Evolutionary conservation across 2,113 vertebrate genomes (phyloP).

Genomic region (Sylvicapra grimmia): DNA sequence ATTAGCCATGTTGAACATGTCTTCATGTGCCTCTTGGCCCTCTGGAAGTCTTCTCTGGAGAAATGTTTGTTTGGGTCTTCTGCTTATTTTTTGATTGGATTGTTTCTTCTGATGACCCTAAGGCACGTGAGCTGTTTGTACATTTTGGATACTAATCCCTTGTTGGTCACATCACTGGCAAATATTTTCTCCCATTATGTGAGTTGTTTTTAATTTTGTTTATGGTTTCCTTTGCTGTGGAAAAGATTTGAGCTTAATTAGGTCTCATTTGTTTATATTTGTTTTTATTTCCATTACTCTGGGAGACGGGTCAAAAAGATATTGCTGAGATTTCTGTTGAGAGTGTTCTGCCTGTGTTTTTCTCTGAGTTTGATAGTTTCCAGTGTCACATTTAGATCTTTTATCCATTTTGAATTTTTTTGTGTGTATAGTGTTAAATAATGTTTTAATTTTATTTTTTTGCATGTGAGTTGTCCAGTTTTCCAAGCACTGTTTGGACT

Average conservation of each 20-base stretch:
- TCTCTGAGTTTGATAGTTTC: not conserved
- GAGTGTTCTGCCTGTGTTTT: not conserved
- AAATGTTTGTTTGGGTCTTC: not conserved
- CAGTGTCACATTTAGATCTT: not conserved
- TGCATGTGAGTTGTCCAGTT: not conserved
- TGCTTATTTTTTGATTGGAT: not conserved
- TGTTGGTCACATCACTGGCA: not conserved
- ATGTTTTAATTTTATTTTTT: not conserved
- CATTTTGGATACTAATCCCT: not conserved
- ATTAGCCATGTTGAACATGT: not conserved
- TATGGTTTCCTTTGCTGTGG: not conserved
- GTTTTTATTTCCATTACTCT: not conserved
- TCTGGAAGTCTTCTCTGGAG: not conserved
- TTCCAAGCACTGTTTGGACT: not conserved
- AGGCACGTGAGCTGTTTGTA: not conserved
- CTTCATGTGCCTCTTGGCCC: not conserved
- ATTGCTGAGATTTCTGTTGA: not conserved
- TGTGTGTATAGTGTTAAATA: not conserved
- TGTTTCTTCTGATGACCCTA: not conserved
- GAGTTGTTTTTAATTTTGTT: not conserved
- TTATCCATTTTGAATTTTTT: not conserved
- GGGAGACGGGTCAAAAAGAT: not conserved
- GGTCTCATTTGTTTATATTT: not conserved
- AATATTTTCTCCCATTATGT: not conserved
- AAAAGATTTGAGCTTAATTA: not conserved